Percentiles rank a stretch among this genome's conserved stretches.
Evolutionary conservation across 2,797 vertebrate species (phyloP).

Genomic region (Echeneis naucrates): DNA sequence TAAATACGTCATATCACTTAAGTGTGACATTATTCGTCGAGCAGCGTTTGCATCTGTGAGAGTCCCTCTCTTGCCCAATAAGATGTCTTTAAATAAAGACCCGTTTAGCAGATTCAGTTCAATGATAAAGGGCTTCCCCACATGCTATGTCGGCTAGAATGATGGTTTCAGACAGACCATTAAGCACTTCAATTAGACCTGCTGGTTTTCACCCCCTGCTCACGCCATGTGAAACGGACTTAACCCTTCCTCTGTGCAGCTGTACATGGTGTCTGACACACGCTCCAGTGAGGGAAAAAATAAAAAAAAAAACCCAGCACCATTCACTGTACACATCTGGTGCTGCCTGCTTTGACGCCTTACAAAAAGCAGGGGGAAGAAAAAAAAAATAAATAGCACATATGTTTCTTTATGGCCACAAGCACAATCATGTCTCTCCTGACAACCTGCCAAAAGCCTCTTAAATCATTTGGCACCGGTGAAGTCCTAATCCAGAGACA

Average conservation of each 20-base stretch:
- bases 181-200: constrained; percentile 75
- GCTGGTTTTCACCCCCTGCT: constrained; percentile 75
- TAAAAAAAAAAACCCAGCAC: constrained; percentile 58
- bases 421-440: constrained; percentile 74
- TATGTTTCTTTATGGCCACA: constrained; percentile 77
- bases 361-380: constrained; percentile 24
- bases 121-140: constrained; percentile 53
- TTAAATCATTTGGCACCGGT: constrained; percentile 76
- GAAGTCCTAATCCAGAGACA: constrained; percentile 78
- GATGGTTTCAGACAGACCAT: constrained; percentile 70
- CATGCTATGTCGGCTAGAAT: constrained; percentile 30
- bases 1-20: constrained; percentile 28
- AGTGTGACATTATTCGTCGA: constrained; percentile 34
- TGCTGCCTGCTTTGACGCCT: constrained; percentile 61
- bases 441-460: constrained; percentile 69
- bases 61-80: constrained; percentile 15
- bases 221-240: constrained; percentile 62
- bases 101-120: constrained; percentile 41
- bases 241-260: constrained; percentile 64
- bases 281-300: constrained; percentile 60
- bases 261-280: constrained; percentile 64
- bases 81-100: constrained; percentile 22
- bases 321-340: constrained; percentile 78
- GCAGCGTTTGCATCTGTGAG: constrained; percentile 38
- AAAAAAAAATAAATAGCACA: constrained; percentile 50